Evolutionary conservation across 2,797 vertebrate species (phyloP), one percentile per base, ranked within the genome.

Genomic region (Falco concolor): DNA sequence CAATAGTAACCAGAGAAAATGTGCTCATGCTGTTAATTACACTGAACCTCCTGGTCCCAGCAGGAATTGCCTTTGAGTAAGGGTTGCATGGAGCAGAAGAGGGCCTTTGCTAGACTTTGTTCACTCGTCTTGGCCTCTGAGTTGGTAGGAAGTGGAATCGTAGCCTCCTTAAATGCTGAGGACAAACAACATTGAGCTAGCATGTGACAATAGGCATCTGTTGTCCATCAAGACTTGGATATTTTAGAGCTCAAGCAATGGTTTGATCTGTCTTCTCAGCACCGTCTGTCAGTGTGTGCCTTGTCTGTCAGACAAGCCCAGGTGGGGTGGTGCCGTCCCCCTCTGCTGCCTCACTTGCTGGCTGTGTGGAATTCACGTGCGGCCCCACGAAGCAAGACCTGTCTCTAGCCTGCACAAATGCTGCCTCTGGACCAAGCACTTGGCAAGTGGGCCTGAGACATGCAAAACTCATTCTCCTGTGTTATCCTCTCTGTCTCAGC

Each of bases 351-450:
- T 61, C 42, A 14, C 13, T 23, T 38, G 36, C 36, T 44, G 32
- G 74, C 42, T 2, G 1, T 3, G 2, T 20, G 22, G 36, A 50
- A 6, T 28, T 83, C 13, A 1, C 1, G 6, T 24, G 68, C 28
- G 54, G 49, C 28, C 44, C 42, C 21, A 4, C 5, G 30, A 28
- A 11, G 22, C 18, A 27, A 60, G 40, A 42, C 45, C 40, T 20
- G 32, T 27, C 59, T n/a, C 16, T 32, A 8, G 20, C 30, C 61
- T 69, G 22, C 42, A 30, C 36, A 60, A 28, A 45, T 20, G n/a
- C 68, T 74, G 60, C 10, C 34, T 40, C 69, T 40, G 69, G 25
- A 42, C 34, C 25, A 61, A 53, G 30, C 9, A 1, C 40, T 59
- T 42, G 47, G 61, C 44, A 54, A 24, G 13, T 5, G n/a, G 0